phyloP scores from a whole-genome alignment of 92 coral and sea anemone genomes.

The Virgularia gustaviana region DNA sequence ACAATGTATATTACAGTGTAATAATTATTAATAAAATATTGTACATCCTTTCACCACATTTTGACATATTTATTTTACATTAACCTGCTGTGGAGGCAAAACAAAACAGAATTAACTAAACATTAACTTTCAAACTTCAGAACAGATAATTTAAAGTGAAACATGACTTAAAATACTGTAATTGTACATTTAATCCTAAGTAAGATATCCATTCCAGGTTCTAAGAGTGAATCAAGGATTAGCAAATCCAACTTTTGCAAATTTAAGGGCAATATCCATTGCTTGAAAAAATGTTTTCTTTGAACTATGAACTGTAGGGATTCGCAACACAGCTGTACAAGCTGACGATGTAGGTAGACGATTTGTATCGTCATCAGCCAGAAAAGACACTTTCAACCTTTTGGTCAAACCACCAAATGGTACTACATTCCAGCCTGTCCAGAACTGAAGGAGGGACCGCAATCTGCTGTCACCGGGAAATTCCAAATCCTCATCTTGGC shows the following conservation, averaged over 20 bases:
- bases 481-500: conserved; percentile 20
- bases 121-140: too few relatives aligned
- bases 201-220: too few relatives aligned
- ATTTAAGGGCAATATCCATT: conserved; percentile 43
- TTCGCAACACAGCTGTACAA: conserved; percentile 33
- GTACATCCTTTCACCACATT: too few relatives aligned
- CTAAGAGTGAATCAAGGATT: not conserved
- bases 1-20: too few relatives aligned
- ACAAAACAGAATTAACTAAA: too few relatives aligned
- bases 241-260: conserved; percentile 35
- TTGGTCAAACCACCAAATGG: conserved; percentile 43
- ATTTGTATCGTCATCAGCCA: conserved; percentile 34
- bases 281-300: conserved; percentile 17
- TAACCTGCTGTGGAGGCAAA: too few relatives aligned
- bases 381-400: conserved; percentile 12
- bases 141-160: too few relatives aligned
- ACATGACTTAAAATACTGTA: too few relatives aligned
- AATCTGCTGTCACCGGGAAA: conserved; percentile 41
- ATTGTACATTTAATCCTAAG: too few relatives aligned
- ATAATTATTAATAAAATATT: too few relatives aligned
- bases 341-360: conserved; percentile 32
- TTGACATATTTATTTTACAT: too few relatives aligned
- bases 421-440: conserved; percentile 37
- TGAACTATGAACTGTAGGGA: conserved; percentile 45
- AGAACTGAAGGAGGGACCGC: conserved; percentile 38